Evolutionary conservation across 1,140 invertebrate genomes (phyloP).

Genomic region (Monochamus saltuarius): DNA sequence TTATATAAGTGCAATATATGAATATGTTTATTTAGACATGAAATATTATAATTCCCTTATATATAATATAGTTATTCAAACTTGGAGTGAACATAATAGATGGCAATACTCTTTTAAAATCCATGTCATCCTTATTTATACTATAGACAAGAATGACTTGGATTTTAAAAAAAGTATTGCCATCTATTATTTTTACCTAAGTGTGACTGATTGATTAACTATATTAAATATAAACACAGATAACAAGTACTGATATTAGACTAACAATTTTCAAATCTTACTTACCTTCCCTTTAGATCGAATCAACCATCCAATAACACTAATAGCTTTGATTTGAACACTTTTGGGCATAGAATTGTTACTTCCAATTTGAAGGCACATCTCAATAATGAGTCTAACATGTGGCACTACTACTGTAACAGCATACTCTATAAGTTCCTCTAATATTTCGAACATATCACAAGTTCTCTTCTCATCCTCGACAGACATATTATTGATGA

Average conservation of each 20-base stretch:
- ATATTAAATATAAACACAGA: too few species aligned
- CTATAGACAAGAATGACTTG: too few species aligned
- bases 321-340: slow-evolving; percentile 67
- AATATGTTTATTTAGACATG: too few species aligned
- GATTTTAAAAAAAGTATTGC: too few species aligned
- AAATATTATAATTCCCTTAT: too few species aligned
- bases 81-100: too few species aligned
- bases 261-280: not conserved
- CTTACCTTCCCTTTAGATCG: slow-evolving; percentile 69
- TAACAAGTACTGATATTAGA: not conserved
- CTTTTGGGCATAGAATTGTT: slow-evolving; percentile 59
- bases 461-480: slow-evolving; percentile 62
- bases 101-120: too few species aligned
- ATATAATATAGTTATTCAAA: too few species aligned
- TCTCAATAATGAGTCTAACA: slow-evolving; percentile 64
- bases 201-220: too few species aligned
- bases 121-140: too few species aligned
- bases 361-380: slow-evolving; percentile 65
- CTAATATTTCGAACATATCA: slow-evolving; percentile 70
- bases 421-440: slow-evolving; percentile 70
- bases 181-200: too few species aligned
- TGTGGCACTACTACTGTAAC: slow-evolving; percentile 64
- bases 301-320: slow-evolving; percentile 65
- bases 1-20: not conserved
- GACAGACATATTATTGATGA: slow-evolving; percentile 57